Evolutionary conservation across 2,888 invertebrate genomes (phyloP), one percentile per base, ranked within the genome.

Genomic region (Asteroscopus sphinx): DNA sequence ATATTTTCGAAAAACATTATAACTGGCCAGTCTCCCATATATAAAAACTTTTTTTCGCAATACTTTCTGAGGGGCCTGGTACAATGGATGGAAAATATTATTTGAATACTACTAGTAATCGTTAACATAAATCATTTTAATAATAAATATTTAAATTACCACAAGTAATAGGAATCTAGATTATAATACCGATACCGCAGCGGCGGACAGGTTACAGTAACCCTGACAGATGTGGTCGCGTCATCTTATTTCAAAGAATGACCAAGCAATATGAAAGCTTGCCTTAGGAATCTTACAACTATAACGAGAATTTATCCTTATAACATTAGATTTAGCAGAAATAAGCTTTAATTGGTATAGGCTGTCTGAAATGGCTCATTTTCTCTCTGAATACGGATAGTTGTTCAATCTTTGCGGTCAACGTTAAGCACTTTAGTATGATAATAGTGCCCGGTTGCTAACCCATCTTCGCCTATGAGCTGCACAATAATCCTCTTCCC

Each of bases 61-160:
- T n/a, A n/a, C n/a, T n/a, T n/a, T n/a, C n/a, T n/a, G n/a, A n/a
- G n/a, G n/a, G n/a, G n/a, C n/a, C n/a, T n/a, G n/a, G n/a, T n/a
- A n/a, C n/a, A 68, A 75, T 80, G 61, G 80, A 81, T 81, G 80
- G 81, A 83, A 86, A 85, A 81, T 79, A 73, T 72, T 73, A 60
- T 59, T 56, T 67, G 46, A 48, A 44, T 53, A n/a, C 39, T 40
- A 36, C 41, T 4, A 30, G 36, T 30, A 60, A 67, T 55, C 44
- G 45, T 58, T 61, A 57, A 36, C 28, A 51, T 75, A 75, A 77
- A 59, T 77, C 68, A 77, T 62, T 44, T 56, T 42, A 59, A 72
- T 69, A 45, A 58, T 53, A 48, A 47, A 60, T 72, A 63, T 67
- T 63, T 63, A 64, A 73, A 69, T 66, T 47, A 47, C 26, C 41